Conservation (phyloP, 2,888 invertebrate genomes). For the Ophonus ardosiacus region DNA sequence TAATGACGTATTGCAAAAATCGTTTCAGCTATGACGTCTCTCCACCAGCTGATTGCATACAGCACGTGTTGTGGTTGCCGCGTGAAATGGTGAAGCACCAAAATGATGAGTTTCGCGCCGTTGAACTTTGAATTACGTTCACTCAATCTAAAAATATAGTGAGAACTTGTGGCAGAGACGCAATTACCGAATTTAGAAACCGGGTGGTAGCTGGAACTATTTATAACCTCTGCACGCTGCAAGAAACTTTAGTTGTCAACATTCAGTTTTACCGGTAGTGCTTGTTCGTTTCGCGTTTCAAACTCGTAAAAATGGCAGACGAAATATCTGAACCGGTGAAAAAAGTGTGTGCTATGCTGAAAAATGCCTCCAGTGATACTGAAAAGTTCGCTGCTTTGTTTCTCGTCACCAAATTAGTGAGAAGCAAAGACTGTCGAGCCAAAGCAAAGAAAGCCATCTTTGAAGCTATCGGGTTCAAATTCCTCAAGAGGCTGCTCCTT, state of each 20-base stretch:
- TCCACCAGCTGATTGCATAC: slow-evolving; percentile 59
- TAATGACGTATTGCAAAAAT: slow-evolving; percentile 45
- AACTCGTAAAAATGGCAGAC: slow-evolving; percentile 71
- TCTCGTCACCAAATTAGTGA: slow-evolving; percentile 93
- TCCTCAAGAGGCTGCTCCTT: slow-evolving; percentile 88
- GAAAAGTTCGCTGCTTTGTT: slow-evolving; percentile 95
- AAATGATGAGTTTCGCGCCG: slow-evolving; percentile 54
- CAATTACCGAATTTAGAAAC: slow-evolving; percentile 75
- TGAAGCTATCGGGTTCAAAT: slow-evolving; percentile 93
- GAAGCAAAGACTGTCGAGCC: slow-evolving; percentile 87
- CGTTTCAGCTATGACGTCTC: slow-evolving; percentile 56
- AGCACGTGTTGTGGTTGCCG: slow-evolving; percentile 57
- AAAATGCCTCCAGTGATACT: slow-evolving; percentile 89
- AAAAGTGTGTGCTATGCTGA: slow-evolving; percentile 89
- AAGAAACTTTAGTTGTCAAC: slow-evolving; percentile 66
- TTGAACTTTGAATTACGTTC: slow-evolving; percentile 50
- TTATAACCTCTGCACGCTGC: slow-evolving; percentile 73
- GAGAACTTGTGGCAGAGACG: slow-evolving; percentile 71
- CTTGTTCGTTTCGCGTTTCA: slow-evolving; percentile 21
- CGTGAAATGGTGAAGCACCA: slow-evolving; percentile 29
- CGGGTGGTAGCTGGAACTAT: slow-evolving; percentile 72
- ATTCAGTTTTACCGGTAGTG: slow-evolving; percentile 63
- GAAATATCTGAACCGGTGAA: slow-evolving; percentile 88
- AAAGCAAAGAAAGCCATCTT: slow-evolving; percentile 87
- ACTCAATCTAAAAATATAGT: slow-evolving; percentile 73